phyloP scores from a whole-genome alignment of 23 tunicate species.

The Clavelina lepadiformis region DNA sequence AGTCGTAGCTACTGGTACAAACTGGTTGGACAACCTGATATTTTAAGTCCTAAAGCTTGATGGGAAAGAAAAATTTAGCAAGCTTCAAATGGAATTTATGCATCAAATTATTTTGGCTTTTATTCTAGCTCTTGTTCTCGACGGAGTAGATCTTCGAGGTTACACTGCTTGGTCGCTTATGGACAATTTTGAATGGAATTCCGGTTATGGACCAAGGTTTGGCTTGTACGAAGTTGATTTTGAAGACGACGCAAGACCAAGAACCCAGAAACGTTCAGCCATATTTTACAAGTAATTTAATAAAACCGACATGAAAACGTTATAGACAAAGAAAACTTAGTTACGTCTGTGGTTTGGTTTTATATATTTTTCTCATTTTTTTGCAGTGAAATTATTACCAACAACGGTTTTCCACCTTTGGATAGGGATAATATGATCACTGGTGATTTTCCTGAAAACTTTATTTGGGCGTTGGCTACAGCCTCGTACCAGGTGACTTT shows the following conservation, averaged over 20 bases:
- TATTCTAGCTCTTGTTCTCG: too few species aligned
- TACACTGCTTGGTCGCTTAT: conserved; percentile 63
- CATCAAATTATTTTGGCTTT: too few species aligned
- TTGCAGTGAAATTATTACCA: conserved; percentile 38
- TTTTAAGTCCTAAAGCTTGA: too few species aligned
- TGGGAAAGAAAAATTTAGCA: too few species aligned
- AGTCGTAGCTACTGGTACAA: not conserved
- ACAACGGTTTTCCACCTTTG: conserved; percentile 43
- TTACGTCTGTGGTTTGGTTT: not conserved
- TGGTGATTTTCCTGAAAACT: conserved; percentile 37
- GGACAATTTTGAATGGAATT: conserved; percentile 58
- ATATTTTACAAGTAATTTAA: conserved; percentile 19
- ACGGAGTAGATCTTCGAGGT: conserved; percentile 39
- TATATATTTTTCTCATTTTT: not conserved
- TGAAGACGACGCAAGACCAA: conserved; percentile 25
- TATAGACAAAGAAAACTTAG: not conserved
- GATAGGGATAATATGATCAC: conserved; percentile 21
- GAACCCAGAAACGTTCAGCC: conserved; percentile 56
- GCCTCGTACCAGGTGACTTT: conserved; percentile 36
- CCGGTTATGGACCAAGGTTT: conserved; percentile 42
- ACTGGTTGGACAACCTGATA: not conserved
- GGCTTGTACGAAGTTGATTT: conserved; percentile 39
- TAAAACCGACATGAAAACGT: not conserved
- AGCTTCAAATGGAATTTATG: too few species aligned
- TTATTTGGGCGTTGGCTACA: conserved; percentile 39